These are phyloP conservation scores for Cercopithecus neglectus DNA, from an alignment of 2,797 vertebrate genomes.

Conservation along the genomic window DNA sequence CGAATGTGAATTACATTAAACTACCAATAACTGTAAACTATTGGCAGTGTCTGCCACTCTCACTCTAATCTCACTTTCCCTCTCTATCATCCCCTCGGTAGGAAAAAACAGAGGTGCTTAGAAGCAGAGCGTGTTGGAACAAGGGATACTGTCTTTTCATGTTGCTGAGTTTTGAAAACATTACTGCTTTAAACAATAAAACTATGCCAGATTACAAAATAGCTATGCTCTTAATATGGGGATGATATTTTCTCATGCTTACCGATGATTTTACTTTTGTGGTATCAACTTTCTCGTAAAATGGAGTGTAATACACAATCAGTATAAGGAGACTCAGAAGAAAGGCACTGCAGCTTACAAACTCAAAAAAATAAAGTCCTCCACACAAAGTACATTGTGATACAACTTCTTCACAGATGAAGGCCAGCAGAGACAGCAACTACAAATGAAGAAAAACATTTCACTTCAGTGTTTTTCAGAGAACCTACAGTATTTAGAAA, in stretches of 20 bases:
- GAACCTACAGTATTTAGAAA: not conserved
- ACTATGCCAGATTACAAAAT: not conserved
- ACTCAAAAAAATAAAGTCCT: slow-evolving; percentile 94
- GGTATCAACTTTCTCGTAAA: slow-evolving; percentile 82
- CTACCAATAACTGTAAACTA: not conserved
- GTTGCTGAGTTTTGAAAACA: not conserved
- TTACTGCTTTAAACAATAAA: not conserved
- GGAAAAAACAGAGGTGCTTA: not conserved
- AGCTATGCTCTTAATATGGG: not conserved
- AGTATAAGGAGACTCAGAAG: slow-evolving; percentile 90
- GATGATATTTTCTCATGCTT: slow-evolving; percentile 55
- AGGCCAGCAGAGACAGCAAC: slow-evolving; percentile 91
- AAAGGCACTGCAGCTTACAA: slow-evolving; percentile 92
- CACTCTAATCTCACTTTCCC: not conserved
- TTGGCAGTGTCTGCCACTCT: not conserved
- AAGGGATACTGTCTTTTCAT: not conserved
- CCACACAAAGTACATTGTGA: slow-evolving; percentile 73
- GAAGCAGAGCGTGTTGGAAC: not conserved
- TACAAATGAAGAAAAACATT: slow-evolving; percentile 73
- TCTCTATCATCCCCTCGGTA: not conserved
- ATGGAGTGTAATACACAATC: slow-evolving; percentile 84
- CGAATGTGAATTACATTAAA: not conserved
- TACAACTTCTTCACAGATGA: slow-evolving; percentile 92
- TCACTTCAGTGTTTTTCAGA: not conserved
- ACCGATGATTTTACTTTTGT: slow-evolving; percentile 84